These are phyloP conservation scores for Umimayanthus kanabou DNA, from an alignment of 92 coral and sea anemone species.

Conservation along the genomic window DNA sequence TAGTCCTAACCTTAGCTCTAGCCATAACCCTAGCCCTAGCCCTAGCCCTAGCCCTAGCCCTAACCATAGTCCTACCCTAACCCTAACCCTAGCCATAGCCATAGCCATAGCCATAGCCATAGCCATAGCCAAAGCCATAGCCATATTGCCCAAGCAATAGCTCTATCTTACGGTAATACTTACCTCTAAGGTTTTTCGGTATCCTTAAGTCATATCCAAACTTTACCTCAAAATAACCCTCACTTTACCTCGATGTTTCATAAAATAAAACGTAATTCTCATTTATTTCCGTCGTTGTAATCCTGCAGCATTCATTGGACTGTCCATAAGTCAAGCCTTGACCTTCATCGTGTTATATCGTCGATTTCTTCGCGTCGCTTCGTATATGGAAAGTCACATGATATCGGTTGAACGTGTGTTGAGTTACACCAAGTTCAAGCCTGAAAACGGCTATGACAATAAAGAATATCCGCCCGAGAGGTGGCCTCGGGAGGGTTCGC, in stretches of 20 bases:
- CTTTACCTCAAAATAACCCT: no score
- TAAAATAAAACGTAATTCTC: not conserved
- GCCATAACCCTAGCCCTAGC: not conserved
- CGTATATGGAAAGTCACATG: conserved; percentile 36
- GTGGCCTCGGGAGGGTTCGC: conserved; percentile 35
- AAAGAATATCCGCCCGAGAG: conserved; percentile 30
- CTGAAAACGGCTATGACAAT: conserved; percentile 10
- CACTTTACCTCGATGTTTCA: not conserved
- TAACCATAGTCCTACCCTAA: no score
- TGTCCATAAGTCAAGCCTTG: conserved; percentile 40
- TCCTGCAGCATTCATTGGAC: conserved; percentile 38
- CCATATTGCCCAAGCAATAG: not conserved
- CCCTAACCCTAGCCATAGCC: not conserved
- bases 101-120: not conserved
- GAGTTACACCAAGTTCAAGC: conserved; percentile 7
- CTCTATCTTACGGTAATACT: not conserved
- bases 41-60: not conserved
- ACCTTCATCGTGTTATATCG: conserved; percentile 27
- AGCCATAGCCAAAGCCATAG: not conserved
- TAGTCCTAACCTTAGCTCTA: no score
- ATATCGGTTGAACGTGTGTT: conserved; percentile 44
- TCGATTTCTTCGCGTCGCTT: conserved; percentile 35
- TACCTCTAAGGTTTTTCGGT: no score
- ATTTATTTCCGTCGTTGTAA: not conserved
- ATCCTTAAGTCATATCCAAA: no score